phyloP scores from a whole-genome alignment of 2,113 vertebrate genomes.

The Sceloporus undulatus region DNA sequence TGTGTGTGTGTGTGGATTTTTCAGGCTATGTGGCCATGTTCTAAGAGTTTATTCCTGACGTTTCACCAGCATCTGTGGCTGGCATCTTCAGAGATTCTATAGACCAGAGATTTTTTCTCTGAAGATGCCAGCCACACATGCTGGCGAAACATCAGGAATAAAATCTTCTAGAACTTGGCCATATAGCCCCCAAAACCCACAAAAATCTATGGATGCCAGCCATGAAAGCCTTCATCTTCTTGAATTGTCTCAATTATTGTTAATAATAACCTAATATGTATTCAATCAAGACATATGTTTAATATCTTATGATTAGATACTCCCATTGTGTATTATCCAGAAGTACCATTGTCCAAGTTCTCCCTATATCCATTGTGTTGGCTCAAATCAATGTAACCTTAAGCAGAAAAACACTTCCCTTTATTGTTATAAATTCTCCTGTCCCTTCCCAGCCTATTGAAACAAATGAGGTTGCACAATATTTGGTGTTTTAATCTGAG shows the following conservation, averaged over 20 bases:
- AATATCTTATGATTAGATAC: neutral
- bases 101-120: too few relatives aligned
- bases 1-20: too few relatives aligned
- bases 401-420: neutral
- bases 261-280: neutral
- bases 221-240: neutral
- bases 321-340: neutral
- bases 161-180: too few relatives aligned
- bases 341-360: neutral
- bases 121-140: too few relatives aligned
- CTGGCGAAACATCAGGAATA: too few relatives aligned
- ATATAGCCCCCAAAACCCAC: too few relatives aligned
- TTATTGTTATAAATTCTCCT: constrained; percentile 16
- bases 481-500: constrained; percentile 31
- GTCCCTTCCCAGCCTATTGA: neutral
- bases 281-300: neutral
- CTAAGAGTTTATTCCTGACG: too few relatives aligned
- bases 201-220: too few relatives aligned
- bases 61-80: too few relatives aligned
- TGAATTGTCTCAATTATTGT: neutral
- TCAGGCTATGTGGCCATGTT: too few relatives aligned
- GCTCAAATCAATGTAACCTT: neutral
- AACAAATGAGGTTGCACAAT: constrained; percentile 17
- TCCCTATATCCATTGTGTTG: neutral
- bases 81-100: too few relatives aligned